Conservation (phyloP, 2,888 invertebrate genomes). For the Archips crataeganus region DNA sequence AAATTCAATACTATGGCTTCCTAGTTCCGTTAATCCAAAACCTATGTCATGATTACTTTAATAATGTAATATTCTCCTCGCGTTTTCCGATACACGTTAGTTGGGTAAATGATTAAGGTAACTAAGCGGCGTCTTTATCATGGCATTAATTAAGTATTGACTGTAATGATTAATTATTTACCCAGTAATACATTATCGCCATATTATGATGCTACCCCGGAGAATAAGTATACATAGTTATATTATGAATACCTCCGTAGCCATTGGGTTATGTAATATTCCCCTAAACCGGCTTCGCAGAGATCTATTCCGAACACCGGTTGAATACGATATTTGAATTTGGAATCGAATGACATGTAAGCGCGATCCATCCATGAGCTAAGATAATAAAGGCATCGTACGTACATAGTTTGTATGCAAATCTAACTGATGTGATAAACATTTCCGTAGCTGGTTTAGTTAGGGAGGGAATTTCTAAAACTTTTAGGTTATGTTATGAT, state of each 20-base stretch:
- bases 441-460: background rate
- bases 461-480: background rate
- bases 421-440: background rate
- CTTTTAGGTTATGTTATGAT: background rate
- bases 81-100: constrained; percentile 18
- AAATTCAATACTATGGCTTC: background rate
- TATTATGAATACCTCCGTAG: constrained; percentile 8
- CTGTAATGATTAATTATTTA: constrained; percentile 36
- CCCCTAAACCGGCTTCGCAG: background rate
- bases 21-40: constrained; percentile 10
- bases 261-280: constrained; percentile 15
- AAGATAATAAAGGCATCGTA: constrained; percentile 16
- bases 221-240: constrained; percentile 6
- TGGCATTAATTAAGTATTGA: constrained; percentile 32
- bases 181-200: constrained; percentile 23
- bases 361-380: constrained; percentile 12
- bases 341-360: constrained; percentile 18
- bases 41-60: background rate
- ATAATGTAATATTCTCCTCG: background rate
- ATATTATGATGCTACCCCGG: constrained; percentile 12
- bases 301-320: constrained; percentile 21
- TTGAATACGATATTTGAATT: constrained; percentile 23
- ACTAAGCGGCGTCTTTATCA: constrained; percentile 18
- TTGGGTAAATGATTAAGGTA: constrained; percentile 17
- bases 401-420: constrained; percentile 5